A percentile compares a stretch with the other conserved stretches of the same genome.
phyloP scores from a whole-genome alignment of 2,888 invertebrate genomes.

The Drosophila sordidula region DNA sequence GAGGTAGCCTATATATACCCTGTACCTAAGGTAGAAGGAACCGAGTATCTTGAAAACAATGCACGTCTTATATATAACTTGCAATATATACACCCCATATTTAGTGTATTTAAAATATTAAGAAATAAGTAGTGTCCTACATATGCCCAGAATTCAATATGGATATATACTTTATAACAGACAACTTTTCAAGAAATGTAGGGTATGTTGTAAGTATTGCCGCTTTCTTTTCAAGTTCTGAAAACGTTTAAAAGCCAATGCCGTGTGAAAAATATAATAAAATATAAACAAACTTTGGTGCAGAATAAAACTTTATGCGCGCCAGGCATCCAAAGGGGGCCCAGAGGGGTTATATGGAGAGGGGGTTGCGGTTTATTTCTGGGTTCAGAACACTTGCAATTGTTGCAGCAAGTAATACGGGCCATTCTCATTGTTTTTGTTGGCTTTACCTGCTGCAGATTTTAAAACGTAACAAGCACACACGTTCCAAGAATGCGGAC shows the following conservation, averaged over 20 bases:
- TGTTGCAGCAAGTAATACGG: constrained; percentile 45
- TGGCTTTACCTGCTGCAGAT: constrained; percentile 43
- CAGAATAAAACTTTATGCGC: constrained; percentile 53
- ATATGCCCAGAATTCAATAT: background rate
- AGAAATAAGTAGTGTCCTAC: background rate
- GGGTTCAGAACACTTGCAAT: constrained; percentile 29
- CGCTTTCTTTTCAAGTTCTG: background rate
- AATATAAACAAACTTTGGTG: constrained; percentile 67
- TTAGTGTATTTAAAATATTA: background rate
- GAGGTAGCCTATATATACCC: constrained; percentile 25
- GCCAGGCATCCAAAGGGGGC: constrained; percentile 17
- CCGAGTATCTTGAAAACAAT: too few relatives aligned
- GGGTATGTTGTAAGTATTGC: constrained; percentile 2
- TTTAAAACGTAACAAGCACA: constrained; percentile 53
- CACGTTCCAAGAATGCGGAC: constrained; percentile 6
- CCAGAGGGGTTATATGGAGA: background rate
- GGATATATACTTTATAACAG: background rate
- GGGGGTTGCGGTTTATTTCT: background rate
- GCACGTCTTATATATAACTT: too few relatives aligned
- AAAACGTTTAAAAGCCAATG: constrained; percentile 58
- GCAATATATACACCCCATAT: too few relatives aligned
- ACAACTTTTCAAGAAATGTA: background rate
- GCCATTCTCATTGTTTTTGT: constrained; percentile 21
- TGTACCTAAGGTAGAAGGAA: background rate
- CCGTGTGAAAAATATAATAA: constrained; percentile 61